These are phyloP conservation scores for Leptothorax acervorum DNA, from an alignment of 2,888 invertebrate species.

Conservation along the genomic window DNA sequence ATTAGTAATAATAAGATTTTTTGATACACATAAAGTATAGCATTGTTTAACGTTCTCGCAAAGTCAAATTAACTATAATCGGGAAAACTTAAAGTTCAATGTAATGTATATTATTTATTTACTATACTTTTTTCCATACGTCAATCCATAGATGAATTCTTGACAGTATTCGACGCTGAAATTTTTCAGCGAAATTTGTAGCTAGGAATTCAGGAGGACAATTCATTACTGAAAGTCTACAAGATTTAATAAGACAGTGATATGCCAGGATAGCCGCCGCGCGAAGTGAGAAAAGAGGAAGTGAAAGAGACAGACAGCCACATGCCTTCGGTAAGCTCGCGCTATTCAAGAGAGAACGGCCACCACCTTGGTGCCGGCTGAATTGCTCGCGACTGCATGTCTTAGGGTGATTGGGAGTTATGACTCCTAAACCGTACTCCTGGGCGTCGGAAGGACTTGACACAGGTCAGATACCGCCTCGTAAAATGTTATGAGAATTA, in stretches of 20 bases:
- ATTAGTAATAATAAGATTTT: neutral
- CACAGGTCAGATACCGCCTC: conserved; percentile 85
- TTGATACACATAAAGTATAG: neutral
- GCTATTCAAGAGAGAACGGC: conserved; percentile 58
- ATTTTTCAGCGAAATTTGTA: conserved; percentile 12
- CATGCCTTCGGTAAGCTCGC: conserved; percentile 40
- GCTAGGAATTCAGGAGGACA: conserved; percentile 5
- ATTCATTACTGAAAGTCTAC: conserved; percentile 45
- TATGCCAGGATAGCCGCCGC: conserved; percentile 7
- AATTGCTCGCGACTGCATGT: conserved; percentile 84
- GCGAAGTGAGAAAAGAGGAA: conserved; percentile 27
- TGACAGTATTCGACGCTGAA: neutral
- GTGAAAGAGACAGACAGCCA: conserved; percentile 34
- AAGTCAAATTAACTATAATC: neutral
- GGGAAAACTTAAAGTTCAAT: neutral
- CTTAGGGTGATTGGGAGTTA: conserved; percentile 85
- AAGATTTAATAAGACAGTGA: conserved; percentile 47
- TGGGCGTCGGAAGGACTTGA: conserved; percentile 83
- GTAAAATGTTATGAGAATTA: conserved; percentile 86
- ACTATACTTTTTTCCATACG: neutral
- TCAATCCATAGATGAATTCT: neutral
- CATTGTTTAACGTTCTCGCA: neutral
- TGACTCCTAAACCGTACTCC: conserved; percentile 84
- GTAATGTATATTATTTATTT: neutral
- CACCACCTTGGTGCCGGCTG: conserved; percentile 64